These are phyloP conservation scores for Basileuterus tristriatus DNA, from an alignment of 2,797 vertebrate species.

Conservation along the genomic window DNA sequence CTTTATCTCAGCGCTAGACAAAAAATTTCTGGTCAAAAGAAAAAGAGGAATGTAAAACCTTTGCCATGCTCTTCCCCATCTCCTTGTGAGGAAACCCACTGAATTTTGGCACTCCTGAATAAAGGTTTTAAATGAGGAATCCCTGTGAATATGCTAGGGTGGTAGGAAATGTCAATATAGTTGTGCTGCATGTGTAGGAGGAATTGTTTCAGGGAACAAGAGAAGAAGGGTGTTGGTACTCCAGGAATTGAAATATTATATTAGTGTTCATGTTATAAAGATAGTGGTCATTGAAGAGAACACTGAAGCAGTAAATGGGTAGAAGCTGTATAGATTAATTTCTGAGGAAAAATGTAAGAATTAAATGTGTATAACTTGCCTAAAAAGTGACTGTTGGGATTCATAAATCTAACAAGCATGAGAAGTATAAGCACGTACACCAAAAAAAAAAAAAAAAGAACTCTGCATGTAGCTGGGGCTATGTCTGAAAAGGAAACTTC, in stretches of 20 bases:
- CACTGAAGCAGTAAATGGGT: background rate
- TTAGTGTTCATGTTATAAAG: background rate
- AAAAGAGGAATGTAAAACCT: background rate
- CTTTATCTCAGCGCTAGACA: background rate
- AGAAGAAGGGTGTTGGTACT: fast-evolving
- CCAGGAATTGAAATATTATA: background rate
- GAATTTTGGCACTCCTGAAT: background rate
- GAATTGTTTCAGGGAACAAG: background rate
- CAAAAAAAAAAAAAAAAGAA: background rate
- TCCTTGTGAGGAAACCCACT: background rate
- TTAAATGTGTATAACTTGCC: background rate
- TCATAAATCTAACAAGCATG: background rate
- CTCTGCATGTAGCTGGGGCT: background rate
- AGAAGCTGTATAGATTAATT: background rate
- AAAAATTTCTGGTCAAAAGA: background rate
- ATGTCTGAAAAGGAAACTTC: background rate
- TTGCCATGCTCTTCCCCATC: fast-evolving
- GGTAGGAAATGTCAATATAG: background rate
- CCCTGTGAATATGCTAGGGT: background rate
- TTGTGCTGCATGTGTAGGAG: background rate
- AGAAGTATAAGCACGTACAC: background rate
- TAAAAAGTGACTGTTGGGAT: background rate
- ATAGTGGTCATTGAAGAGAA: background rate
- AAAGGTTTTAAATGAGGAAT: background rate
- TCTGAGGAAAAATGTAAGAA: background rate